Percentiles rank a stretch among this genome's conserved stretches.
Conservation (phyloP, 2,888 invertebrate species). For the Clanis bilineata region DNA sequence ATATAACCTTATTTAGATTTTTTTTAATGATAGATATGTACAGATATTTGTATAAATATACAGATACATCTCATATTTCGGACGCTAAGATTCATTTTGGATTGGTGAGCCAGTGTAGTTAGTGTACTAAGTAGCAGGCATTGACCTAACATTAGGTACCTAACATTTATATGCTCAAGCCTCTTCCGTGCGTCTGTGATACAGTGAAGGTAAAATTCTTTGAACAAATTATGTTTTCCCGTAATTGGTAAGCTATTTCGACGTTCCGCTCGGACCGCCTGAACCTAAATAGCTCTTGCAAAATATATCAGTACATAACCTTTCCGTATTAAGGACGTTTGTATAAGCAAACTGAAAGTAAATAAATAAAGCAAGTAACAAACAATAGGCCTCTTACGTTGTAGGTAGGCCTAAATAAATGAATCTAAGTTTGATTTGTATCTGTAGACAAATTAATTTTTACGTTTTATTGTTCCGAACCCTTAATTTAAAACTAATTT, state of each 20-base stretch:
- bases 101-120: too few relatives aligned
- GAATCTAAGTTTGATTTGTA: neutral
- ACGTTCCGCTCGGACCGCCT: conserved; percentile 25
- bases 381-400: neutral
- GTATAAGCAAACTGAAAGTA: neutral
- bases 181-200: neutral
- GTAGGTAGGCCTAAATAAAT: neutral
- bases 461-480: neutral
- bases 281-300: conserved; percentile 45
- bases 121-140: too few relatives aligned
- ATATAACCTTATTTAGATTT: too few relatives aligned
- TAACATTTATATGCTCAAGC: neutral
- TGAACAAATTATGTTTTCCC: conserved; percentile 28
- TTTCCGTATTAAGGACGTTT: conserved; percentile 14
- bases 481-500: too few relatives aligned
- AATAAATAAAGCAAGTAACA: too few relatives aligned
- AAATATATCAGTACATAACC: conserved; percentile 27
- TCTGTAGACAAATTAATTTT: neutral
- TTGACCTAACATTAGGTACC: too few relatives aligned
- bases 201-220: conserved; percentile 3
- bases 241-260: conserved; percentile 38
- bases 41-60: too few relatives aligned
- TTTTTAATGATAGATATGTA: too few relatives aligned
- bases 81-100: too few relatives aligned
- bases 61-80: too few relatives aligned